These are phyloP conservation scores for Mesorhabditis sp. DNA, from an alignment of 2,888 invertebrate genomes.

Conservation along the genomic window DNA sequence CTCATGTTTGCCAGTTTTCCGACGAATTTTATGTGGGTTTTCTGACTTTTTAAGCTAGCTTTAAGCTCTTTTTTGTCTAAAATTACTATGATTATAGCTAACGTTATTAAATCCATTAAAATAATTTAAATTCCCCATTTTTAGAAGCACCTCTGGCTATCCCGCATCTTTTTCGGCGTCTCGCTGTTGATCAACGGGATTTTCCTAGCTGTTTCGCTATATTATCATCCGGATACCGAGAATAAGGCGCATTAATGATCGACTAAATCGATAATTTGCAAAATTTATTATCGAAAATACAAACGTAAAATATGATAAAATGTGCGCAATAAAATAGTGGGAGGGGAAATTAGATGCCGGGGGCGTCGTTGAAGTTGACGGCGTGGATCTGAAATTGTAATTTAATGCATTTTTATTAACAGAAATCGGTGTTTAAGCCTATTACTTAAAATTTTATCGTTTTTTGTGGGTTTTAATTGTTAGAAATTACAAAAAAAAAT, in stretches of 20 bases:
- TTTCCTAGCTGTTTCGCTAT: background rate
- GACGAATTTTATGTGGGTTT: background rate
- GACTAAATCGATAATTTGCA: no score
- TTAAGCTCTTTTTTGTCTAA: background rate
- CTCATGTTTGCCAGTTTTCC: background rate
- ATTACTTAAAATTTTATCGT: no score
- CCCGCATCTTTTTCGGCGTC: background rate
- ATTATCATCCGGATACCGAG: no score
- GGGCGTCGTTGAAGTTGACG: conserved; percentile 54
- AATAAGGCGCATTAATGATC: no score
- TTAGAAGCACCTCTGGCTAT: background rate
- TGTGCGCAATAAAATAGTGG: background rate
- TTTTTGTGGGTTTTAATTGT: no score
- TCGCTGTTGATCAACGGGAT: background rate
- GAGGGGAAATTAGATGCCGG: conserved; percentile 28
- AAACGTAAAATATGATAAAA: background rate
- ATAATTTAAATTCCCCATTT: background rate
- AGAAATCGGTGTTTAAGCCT: no score
- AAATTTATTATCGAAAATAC: background rate
- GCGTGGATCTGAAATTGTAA: conserved; percentile 42
- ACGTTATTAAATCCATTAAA: no score
- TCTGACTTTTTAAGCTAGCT: background rate
- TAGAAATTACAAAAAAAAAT: background rate
- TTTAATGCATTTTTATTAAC: background rate
- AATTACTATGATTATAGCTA: no score